Evolutionary conservation across 92 coral and sea anemone species (phyloP), one percentile per base, ranked within the genome.

Genomic region (Scolanthus callimorphus): DNA sequence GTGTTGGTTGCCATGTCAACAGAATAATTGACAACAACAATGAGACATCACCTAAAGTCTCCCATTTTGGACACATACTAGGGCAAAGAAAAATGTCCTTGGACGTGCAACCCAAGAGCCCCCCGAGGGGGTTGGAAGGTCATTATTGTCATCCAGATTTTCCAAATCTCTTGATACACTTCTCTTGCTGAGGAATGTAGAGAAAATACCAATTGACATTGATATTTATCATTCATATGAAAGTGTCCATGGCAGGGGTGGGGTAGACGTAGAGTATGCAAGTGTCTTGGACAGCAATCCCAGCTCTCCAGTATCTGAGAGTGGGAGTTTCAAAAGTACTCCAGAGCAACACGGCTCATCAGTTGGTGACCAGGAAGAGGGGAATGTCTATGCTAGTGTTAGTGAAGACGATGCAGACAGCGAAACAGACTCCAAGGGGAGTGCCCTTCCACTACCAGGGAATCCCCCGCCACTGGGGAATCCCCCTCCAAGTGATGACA

Each of bases 141-240:
- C 70, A 3, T 55, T 57, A 30, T 59, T 74, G 15, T 61, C 77
- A 24, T 90, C 77, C 54, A 71, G 96, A 38, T 82, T 80, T 51
- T 88, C 96, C 11, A 88, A 88, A 49, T 88, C 96, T 21, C 77
- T 88, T 31, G 96, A 88, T 60, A 88, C 96, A 1, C 79, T 88
- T 2, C 48, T 83, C 20, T 70, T 88, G 12, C 51, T 88, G 57
- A 73, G 65, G n/a, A 88, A 74, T 4, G 20, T 74, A 0, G 84
- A 78, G 59, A 76, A 78, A 60, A 78, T 77, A 17, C 67, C 85
- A 8, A 62, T 74, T 39, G 81, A 78, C 57, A 62, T 82, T 51
- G 86, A 82, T 44, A 70, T 88, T 38, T 73, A 78, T 49, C 96
- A 88, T 57, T 78, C 90, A 1, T 88, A 88, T 31, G 96, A 79